Conservation (phyloP, 1,140 invertebrate species). For the Leucophenga varia region DNA sequence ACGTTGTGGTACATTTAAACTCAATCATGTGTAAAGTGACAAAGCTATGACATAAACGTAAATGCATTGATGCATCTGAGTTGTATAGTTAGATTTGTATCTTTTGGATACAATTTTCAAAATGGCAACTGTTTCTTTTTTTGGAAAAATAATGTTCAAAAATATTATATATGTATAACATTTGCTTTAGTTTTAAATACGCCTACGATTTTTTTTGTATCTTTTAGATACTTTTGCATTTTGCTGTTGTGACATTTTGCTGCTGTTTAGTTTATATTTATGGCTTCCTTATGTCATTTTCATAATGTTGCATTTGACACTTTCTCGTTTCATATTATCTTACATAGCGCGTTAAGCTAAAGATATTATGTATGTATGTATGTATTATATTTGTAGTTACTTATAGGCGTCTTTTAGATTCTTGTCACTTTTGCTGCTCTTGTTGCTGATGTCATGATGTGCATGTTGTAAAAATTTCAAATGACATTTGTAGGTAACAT, state of each 20-base stretch:
- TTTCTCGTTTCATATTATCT: constrained; percentile 44
- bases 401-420: constrained; percentile 27
- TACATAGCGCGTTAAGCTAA: no score
- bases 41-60: constrained; percentile 40
- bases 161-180: no score
- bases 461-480: constrained; percentile 31
- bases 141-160: no score
- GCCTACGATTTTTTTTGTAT: no score
- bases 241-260: constrained; percentile 46
- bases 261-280: constrained; percentile 42
- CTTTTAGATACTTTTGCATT: background rate
- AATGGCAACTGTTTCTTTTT: no score
- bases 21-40: constrained; percentile 53
- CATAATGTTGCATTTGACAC: constrained; percentile 54
- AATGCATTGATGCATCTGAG: no score
- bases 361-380: no score
- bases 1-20: constrained; percentile 33
- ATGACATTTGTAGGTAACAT: constrained; percentile 45
- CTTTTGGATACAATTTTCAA: no score
- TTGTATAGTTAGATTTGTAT: no score
- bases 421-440: constrained; percentile 14
- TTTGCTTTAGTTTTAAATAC: no score
- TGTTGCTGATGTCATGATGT: constrained; percentile 23
- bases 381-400: no score
- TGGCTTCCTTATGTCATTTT: constrained; percentile 55